phyloP scores from a whole-genome alignment of 2,113 vertebrate species.

The Ptilonorhynchus violaceus region DNA sequence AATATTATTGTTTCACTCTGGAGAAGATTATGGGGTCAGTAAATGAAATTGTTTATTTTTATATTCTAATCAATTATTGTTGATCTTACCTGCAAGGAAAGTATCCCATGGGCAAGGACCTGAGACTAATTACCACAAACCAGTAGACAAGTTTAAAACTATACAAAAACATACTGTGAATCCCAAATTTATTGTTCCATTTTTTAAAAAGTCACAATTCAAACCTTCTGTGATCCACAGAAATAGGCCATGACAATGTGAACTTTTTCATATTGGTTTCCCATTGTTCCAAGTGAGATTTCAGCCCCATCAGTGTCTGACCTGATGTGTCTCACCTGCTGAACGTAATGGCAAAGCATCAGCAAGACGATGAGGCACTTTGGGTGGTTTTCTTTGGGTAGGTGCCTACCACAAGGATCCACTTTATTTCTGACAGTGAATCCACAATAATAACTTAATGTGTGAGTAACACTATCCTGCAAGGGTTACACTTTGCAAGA shows the following conservation, averaged over 20 bases:
- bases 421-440: not conserved
- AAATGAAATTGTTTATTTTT: not conserved
- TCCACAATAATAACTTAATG: not conserved
- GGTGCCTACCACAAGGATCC: not conserved
- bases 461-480: not conserved
- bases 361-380: not conserved
- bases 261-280: not conserved
- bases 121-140: not conserved
- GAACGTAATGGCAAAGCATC: not conserved
- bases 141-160: not conserved
- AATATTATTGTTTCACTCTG: not conserved
- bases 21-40: not conserved
- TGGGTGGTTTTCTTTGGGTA: not conserved
- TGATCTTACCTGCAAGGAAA: not conserved
- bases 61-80: not conserved
- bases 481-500: not conserved
- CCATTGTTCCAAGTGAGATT: not conserved
- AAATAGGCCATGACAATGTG: not conserved
- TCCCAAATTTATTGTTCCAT: not conserved
- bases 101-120: not conserved
- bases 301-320: not conserved
- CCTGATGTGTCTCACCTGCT: not conserved
- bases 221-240: not conserved
- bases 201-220: not conserved
- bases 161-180: not conserved